phyloP scores from a whole-genome alignment of 2,888 invertebrate genomes.

The Dorcus hopei region DNA sequence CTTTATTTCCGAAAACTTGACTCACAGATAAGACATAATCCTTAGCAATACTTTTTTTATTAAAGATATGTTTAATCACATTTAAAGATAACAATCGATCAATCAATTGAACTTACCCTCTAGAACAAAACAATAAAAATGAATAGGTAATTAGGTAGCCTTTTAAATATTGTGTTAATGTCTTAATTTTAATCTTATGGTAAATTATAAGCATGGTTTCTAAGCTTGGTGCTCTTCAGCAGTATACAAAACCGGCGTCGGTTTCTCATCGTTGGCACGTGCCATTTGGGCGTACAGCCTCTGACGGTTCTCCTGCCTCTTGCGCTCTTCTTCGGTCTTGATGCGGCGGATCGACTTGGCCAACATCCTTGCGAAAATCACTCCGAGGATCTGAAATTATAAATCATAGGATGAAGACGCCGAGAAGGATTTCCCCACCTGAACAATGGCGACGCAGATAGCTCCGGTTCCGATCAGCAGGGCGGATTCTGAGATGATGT shows the following conservation, averaged over 20 bases:
- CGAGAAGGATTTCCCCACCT: constrained; percentile 47
- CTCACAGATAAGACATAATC: too few species aligned
- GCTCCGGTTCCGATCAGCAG: constrained; percentile 72
- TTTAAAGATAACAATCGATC: too few species aligned
- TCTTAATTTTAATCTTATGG: too few species aligned
- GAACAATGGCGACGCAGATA: constrained; percentile 75
- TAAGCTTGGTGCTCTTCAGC: constrained; percentile 25
- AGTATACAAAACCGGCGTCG: constrained; percentile 38
- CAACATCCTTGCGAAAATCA: constrained; percentile 84
- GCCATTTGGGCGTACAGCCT: constrained; percentile 45
- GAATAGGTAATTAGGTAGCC: too few species aligned
- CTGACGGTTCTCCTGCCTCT: constrained; percentile 67
- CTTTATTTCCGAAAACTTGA: too few species aligned
- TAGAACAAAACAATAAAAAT: too few species aligned
- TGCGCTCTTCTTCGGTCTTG: constrained; percentile 68
- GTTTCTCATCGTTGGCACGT: constrained; percentile 31
- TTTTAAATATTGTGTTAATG: too few species aligned
- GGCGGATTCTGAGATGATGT: constrained; percentile 67
- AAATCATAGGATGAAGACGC: neutral
- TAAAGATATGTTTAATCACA: too few species aligned
- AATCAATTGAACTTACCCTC: too few species aligned
- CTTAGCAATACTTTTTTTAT: too few species aligned
- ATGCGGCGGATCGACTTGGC: constrained; percentile 79
- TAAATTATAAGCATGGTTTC: neutral
- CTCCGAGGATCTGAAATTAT: constrained; percentile 71